phyloP scores from a whole-genome alignment of 2,797 vertebrate genomes.

The Melanotaenia trifasciata region DNA sequence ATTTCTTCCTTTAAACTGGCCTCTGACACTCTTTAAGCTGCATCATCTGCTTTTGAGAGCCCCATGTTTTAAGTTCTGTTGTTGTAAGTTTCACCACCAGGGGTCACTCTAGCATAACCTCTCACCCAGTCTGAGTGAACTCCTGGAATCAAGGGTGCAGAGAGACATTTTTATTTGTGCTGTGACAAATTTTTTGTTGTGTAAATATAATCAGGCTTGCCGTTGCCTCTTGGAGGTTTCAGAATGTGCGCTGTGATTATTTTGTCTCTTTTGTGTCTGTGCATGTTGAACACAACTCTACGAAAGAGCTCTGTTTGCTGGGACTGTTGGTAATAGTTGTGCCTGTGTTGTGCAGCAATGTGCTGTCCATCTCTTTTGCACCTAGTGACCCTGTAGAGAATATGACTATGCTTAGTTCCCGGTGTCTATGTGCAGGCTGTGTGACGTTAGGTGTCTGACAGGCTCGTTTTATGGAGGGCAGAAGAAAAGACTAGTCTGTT shows the following conservation, averaged over 20 bases:
- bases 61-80: slow-evolving; percentile 19
- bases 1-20: slow-evolving; percentile 7
- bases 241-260: background rate
- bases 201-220: slow-evolving; percentile 6
- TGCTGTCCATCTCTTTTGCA: slow-evolving; percentile 4
- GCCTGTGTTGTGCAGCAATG: background rate
- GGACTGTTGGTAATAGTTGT: slow-evolving; percentile 14
- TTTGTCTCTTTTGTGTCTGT: slow-evolving; percentile 7
- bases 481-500: slow-evolving; percentile 44
- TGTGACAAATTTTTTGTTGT: slow-evolving; percentile 2
- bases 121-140: slow-evolving; percentile 16
- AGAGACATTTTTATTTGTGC: slow-evolving; percentile 14
- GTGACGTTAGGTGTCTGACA: slow-evolving; percentile 38
- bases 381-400: slow-evolving; percentile 11
- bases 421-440: slow-evolving; percentile 14
- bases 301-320: background rate
- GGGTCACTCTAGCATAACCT: slow-evolving; percentile 73
- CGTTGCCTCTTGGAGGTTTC: background rate
- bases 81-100: slow-evolving; percentile 67
- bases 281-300: background rate
- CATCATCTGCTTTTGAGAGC: background rate
- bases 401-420: background rate
- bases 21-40: slow-evolving; percentile 14
- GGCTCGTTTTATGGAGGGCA: slow-evolving; percentile 47
- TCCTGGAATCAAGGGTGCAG: background rate